phyloP scores from a whole-genome alignment of 2,888 invertebrate species.

The Cryptocephalus moraei region DNA sequence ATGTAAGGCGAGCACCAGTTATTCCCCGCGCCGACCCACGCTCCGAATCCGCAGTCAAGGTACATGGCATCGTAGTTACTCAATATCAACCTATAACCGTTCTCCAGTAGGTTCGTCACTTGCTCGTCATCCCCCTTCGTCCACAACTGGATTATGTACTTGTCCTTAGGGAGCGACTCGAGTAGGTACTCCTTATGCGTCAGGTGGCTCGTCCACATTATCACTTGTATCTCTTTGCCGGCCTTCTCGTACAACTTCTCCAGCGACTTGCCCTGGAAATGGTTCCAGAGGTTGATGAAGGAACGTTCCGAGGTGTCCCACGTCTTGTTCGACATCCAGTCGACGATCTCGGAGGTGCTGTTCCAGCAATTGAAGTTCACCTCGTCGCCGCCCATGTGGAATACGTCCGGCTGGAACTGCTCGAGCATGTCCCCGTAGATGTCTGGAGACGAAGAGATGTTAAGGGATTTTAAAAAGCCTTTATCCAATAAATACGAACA shows the following conservation, averaged over 20 bases:
- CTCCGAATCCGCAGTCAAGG: constrained; percentile 75
- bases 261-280: constrained; percentile 62
- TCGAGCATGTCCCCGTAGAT: constrained; percentile 69
- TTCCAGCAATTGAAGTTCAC: constrained; percentile 66
- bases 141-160: constrained; percentile 80
- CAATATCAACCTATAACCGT: constrained; percentile 66
- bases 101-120: constrained; percentile 54
- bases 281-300: constrained; percentile 61
- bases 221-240: constrained; percentile 49
- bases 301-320: constrained; percentile 44
- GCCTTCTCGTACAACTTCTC: constrained; percentile 41
- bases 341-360: constrained; percentile 52
- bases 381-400: constrained; percentile 87
- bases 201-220: constrained; percentile 75
- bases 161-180: constrained; percentile 55
- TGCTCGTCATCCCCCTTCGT: constrained; percentile 56
- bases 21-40: constrained; percentile 71
- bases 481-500: too few relatives aligned
- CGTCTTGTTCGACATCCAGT: constrained; percentile 54
- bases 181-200: constrained; percentile 57
- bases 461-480: too few relatives aligned
- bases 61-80: constrained; percentile 83
- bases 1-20: constrained; percentile 91
- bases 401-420: constrained; percentile 61
- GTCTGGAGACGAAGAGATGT: constrained; percentile 38